Evolutionary conservation across 2,113 vertebrate genomes (phyloP), one percentile per base, ranked within the genome.

Genomic region (Cyrtonyx montezumae): DNA sequence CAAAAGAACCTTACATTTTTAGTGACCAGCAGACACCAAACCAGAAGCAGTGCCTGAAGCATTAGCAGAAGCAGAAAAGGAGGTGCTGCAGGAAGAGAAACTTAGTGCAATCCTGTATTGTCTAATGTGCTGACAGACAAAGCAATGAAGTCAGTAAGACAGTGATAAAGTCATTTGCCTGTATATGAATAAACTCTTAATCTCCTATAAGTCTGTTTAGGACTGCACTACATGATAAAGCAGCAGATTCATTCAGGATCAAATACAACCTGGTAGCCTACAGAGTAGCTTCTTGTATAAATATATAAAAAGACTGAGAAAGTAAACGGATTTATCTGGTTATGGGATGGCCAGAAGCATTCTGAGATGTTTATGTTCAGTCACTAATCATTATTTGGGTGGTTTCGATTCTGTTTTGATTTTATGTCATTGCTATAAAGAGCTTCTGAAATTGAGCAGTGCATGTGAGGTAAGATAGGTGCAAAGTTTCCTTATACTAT

Each of bases 141-240:
- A 93, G 59, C 81, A 84, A 89, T 77, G 55, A 87, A 79, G 34
- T 36, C 16, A 90, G 71, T 45, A 56, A 78, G 68, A 69, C 3
- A 1, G 32, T 51, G 77, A 62, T 85, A 45, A 91, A 78, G 46
- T 63, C 67, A 55, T 91, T 96, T 96, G 71, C 73, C 63, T 95
- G 76, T 61, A 58, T 89, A 62, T 67, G 68, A 92, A 75, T 59
- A 71, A 87, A 40, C 21, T 40, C 46, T 19, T 70, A 37, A 49
- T 65, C 30, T 90, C 66, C 43, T 59, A 0, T 56, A 62, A 87
- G 58, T 53, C 51, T 83, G 59, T 22, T 37, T 65, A 58, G 36
- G 65, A 86, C 71, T 75, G 61, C 42, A 58, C 63, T 71, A 70
- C 37, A n/a, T 89, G 61, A 85, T 92, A 70, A 85, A 89, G 81